phyloP scores from a whole-genome alignment of 1,140 invertebrate genomes.

The Pseudomyrmex concolor region DNA sequence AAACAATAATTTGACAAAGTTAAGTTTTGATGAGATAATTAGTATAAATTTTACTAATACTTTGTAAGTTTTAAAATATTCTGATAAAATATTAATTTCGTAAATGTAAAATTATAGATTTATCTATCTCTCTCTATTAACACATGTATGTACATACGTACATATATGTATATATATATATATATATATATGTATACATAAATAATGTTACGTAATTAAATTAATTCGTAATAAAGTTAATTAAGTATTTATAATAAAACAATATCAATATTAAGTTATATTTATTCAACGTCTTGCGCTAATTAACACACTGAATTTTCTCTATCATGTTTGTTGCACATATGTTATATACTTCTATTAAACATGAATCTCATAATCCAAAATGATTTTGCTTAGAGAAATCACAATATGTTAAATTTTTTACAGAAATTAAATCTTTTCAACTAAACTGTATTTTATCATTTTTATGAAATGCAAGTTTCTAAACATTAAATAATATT shows the following conservation, averaged over 20 bases:
- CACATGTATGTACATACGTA: too few relatives aligned
- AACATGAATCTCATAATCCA: neutral
- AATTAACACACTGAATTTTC: slow-evolving; percentile 1
- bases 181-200: neutral
- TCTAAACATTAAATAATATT: neutral
- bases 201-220: slow-evolving; percentile 38
- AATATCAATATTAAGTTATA: slow-evolving; percentile 2
- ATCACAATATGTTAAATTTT: neutral
- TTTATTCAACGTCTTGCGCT: neutral
- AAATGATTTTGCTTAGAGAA: neutral
- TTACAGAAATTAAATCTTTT: neutral
- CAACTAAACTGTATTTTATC: neutral
- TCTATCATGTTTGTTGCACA: neutral
- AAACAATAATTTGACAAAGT: slow-evolving; percentile 20
- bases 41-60: slow-evolving; percentile 34
- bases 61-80: neutral
- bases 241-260: slow-evolving; percentile 7
- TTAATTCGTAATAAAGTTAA: neutral
- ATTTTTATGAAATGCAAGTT: neutral
- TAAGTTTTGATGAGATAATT: slow-evolving; percentile 21
- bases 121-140: too few relatives aligned
- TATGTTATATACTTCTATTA: neutral
- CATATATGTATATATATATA: neutral
- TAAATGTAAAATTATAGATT: too few relatives aligned
- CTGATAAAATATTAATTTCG: slow-evolving; percentile 1